Evolutionary conservation across 1,140 invertebrate genomes (phyloP).

Genomic region (Caenorhabditis tropicalis): DNA sequence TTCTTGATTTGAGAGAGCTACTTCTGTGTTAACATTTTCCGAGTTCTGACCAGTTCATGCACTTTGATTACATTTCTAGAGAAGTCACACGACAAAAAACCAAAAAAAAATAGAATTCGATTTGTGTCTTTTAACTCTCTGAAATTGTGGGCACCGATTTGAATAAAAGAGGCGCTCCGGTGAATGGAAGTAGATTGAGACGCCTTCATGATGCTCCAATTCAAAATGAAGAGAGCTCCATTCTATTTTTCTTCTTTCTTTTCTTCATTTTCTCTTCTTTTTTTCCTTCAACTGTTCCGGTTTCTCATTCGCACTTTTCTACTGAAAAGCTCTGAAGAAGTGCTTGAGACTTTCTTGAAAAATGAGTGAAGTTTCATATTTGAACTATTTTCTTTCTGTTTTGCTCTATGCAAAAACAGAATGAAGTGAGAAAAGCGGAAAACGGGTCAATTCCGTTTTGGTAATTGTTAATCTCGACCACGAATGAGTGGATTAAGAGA

Average conservation of each 20-base stretch:
- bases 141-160: background rate
- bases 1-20: background rate
- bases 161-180: background rate
- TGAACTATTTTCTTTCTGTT: background rate
- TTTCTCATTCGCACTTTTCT: background rate
- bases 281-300: background rate
- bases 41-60: no score
- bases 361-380: background rate
- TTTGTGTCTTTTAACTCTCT: background rate
- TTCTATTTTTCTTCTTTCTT: background rate
- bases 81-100: background rate
- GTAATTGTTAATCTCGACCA: background rate
- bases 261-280: background rate
- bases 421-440: background rate
- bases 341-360: background rate
- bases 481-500: constrained; percentile 23
- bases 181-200: constrained; percentile 40
- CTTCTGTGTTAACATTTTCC: no score
- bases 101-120: background rate
- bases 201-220: constrained; percentile 18
- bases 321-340: background rate
- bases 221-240: background rate
- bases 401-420: background rate
- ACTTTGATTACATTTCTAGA: background rate
- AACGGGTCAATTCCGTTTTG: background rate